phyloP scores from a whole-genome alignment of 1,140 invertebrate species.

The Leptinotarsa texana region DNA sequence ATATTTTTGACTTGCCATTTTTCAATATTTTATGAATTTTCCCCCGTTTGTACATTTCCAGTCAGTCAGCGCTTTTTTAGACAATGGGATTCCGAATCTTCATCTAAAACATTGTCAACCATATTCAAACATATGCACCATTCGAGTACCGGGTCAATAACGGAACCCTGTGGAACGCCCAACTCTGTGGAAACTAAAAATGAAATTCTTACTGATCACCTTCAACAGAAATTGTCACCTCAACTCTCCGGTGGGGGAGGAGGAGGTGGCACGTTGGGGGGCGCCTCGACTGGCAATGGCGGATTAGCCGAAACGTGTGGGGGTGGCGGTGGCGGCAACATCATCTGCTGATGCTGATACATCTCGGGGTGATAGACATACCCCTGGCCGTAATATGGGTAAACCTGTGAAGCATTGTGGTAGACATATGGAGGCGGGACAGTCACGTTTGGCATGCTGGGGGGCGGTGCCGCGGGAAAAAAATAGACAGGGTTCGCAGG shows the following conservation, averaged over 20 bases:
- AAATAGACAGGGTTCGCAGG: constrained; percentile 21
- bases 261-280: constrained; percentile 56
- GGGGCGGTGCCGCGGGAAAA: constrained; percentile 10
- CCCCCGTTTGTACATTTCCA: too few species aligned
- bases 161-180: too few species aligned
- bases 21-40: too few species aligned
- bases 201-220: too few species aligned
- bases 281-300: constrained; percentile 57
- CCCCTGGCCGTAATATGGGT: constrained; percentile 35
- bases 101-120: too few species aligned
- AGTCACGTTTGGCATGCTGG: constrained; percentile 22
- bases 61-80: too few species aligned
- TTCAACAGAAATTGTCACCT: too few species aligned
- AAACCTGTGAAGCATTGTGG: constrained; percentile 27
- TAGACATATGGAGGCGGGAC: constrained; percentile 17
- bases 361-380: constrained; percentile 37
- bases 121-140: too few species aligned
- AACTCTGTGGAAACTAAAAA: too few species aligned
- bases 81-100: too few species aligned
- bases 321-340: constrained; percentile 7
- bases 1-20: too few species aligned
- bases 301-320: constrained; percentile 41
- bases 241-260: constrained; percentile 56
- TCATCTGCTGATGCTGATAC: constrained; percentile 41
- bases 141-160: too few species aligned